A percentile compares a stretch with the other conserved stretches of the same genome.
phyloP scores from a whole-genome alignment of 2,888 invertebrate genomes.

The Tipula confusa region DNA sequence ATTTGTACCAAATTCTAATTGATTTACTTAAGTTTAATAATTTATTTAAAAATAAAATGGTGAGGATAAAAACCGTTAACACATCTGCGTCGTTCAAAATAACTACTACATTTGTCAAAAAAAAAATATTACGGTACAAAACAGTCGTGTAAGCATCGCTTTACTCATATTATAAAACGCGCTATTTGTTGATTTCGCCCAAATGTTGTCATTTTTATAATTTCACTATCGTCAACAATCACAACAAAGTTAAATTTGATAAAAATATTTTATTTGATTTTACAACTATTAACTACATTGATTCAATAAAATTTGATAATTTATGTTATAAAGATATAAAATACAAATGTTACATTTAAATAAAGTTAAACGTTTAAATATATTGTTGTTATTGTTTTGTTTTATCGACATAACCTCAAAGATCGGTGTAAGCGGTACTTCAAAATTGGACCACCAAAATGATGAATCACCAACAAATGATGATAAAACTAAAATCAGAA shows the following conservation, averaged over 20 bases:
- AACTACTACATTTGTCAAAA: too few relatives aligned
- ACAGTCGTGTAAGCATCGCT: too few relatives aligned
- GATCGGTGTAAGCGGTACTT: background rate
- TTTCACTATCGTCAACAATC: too few relatives aligned
- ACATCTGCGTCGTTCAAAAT: too few relatives aligned
- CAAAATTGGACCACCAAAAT: background rate
- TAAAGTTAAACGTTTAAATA: background rate
- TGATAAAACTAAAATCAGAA: background rate
- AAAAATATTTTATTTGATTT: background rate
- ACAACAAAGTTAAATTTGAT: background rate
- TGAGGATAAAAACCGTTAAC: too few relatives aligned
- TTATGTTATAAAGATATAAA: background rate
- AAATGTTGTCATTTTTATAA: background rate
- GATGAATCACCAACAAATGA: background rate
- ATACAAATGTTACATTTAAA: background rate
- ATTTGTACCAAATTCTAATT: too few relatives aligned
- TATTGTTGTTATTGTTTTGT: background rate
- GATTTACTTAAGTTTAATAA: too few relatives aligned
- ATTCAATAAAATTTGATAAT: background rate
- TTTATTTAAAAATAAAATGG: too few relatives aligned
- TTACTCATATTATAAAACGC: too few relatives aligned
- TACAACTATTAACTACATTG: too few relatives aligned
- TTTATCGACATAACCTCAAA: slow-evolving; percentile 3
- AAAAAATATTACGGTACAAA: too few relatives aligned
- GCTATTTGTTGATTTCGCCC: too few relatives aligned